Evolutionary conservation across 2,888 invertebrate species (phyloP), one percentile per base, ranked within the genome.

Genomic region (Stegophylla sp.): DNA sequence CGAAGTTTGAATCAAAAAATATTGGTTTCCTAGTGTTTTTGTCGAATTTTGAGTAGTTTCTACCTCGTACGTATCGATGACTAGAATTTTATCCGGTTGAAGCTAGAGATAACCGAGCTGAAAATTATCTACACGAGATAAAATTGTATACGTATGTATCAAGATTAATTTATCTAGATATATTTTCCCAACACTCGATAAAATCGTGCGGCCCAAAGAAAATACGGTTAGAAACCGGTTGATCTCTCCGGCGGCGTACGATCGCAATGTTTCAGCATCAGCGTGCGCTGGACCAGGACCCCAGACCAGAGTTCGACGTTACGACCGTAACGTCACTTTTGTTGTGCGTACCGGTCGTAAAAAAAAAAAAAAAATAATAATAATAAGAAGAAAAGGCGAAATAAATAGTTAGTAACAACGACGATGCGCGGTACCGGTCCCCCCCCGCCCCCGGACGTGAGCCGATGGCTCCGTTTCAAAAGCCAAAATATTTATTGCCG

Each of bases 401-500:
- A n/a, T n/a, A n/a, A n/a, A n/a, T n/a, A n/a, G n/a, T n/a, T n/a
- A n/a, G n/a, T n/a, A n/a, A n/a, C n/a, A n/a, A n/a, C n/a, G n/a
- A n/a, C n/a, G n/a, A 15, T 28, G 28, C 28, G 10, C 67, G 15
- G 59, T n/a, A n/a, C n/a, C n/a, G n/a, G n/a, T 34, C 7, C 34
- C 34, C 34, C 34, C 7, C 34, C 34, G 34, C 34, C 4, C 4
- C 34, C n/a, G n/a, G n/a, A 13, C 12, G 53, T 5, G 41, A 23
- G 26, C 53, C n/a, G 51, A 53, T 66, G 41, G 75, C 15, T 17
- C 13, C 15, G 75, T 75, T 75, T n/a, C 51, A 75, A 75, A 76
- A 76, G 76, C 45, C 76, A 77, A 77, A 77, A 77, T 77, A 77
- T 77, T 77, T 77, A 77, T 69, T 43, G 67, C 13, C 67, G 5